phyloP scores from a whole-genome alignment of 1,140 invertebrate species.

The Drosophila athabasca region DNA sequence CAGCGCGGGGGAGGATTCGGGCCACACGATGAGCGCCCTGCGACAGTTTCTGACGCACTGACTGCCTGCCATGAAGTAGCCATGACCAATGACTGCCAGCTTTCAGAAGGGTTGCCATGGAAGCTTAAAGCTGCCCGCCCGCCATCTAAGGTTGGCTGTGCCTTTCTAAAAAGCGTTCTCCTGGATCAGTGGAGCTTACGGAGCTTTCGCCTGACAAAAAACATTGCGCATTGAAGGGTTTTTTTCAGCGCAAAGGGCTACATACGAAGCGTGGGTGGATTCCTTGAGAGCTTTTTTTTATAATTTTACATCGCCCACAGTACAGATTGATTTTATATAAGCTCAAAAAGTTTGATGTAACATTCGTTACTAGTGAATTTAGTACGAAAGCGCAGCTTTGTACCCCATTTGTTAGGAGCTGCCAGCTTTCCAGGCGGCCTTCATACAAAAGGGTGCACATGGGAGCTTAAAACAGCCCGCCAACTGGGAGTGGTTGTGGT shows the following conservation, averaged over 20 bases:
- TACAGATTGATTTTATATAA: neutral
- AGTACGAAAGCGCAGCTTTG: no score
- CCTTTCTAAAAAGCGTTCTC: neutral
- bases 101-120: constrained; percentile 30
- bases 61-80: constrained; percentile 5
- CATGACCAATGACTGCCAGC: constrained; percentile 6
- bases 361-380: no score
- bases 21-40: constrained; percentile 35
- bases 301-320: no score
- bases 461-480: constrained; percentile 17
- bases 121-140: constrained; percentile 19
- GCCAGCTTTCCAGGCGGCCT: constrained; percentile 15
- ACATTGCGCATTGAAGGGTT: no score
- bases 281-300: no score
- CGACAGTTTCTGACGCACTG: constrained; percentile 63
- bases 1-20: constrained; percentile 10
- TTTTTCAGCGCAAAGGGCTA: no score
- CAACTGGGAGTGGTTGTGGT: neutral
- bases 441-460: constrained; percentile 12
- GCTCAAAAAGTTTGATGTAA: neutral
- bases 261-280: no score
- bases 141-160: neutral
- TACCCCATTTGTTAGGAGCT: no score
- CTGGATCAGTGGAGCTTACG: no score
- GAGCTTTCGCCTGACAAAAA: no score